Evolutionary conservation across 2,888 invertebrate species (phyloP).

Genomic region (Thereva unica): DNA sequence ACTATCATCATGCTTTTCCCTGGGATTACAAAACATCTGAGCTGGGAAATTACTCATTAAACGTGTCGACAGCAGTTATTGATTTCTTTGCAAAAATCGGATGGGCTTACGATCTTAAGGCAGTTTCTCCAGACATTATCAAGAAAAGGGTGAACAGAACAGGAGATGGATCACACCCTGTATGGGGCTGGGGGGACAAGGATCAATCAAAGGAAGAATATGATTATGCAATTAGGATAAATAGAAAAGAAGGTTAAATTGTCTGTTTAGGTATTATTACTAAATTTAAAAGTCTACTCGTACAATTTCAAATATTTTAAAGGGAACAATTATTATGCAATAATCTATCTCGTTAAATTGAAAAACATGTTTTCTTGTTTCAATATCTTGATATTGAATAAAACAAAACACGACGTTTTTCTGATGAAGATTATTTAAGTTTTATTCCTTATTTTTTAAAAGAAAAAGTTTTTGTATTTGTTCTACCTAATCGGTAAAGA

Average conservation of each 20-base stretch:
- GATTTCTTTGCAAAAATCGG: slow-evolving; percentile 82
- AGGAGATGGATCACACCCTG: slow-evolving; percentile 73
- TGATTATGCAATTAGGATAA: slow-evolving; percentile 62
- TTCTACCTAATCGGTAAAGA: too few species aligned
- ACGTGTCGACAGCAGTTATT: slow-evolving; percentile 76
- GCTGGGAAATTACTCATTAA: slow-evolving; percentile 71
- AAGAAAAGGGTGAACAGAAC: slow-evolving; percentile 71
- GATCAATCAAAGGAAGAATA: slow-evolving; percentile 65
- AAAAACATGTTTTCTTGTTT: too few species aligned
- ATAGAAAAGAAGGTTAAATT: slow-evolving; percentile 63
- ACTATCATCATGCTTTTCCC: slow-evolving; percentile 82
- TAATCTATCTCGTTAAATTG: too few species aligned
- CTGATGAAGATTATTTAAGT: too few species aligned
- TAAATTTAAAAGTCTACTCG: too few species aligned
- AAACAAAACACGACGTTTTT: too few species aligned
- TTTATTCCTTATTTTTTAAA: too few species aligned
- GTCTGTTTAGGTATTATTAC: not conserved
- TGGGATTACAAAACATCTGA: slow-evolving; percentile 86
- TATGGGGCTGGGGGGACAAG: slow-evolving; percentile 82
- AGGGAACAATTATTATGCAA: too few species aligned
- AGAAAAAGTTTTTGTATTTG: too few species aligned
- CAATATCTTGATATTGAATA: too few species aligned
- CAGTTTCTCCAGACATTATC: slow-evolving; percentile 72
- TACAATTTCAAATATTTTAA: too few species aligned
- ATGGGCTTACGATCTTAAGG: slow-evolving; percentile 86